Conservation (phyloP, 2,797 vertebrate genomes). For the Sebastes taczanowskii region DNA sequence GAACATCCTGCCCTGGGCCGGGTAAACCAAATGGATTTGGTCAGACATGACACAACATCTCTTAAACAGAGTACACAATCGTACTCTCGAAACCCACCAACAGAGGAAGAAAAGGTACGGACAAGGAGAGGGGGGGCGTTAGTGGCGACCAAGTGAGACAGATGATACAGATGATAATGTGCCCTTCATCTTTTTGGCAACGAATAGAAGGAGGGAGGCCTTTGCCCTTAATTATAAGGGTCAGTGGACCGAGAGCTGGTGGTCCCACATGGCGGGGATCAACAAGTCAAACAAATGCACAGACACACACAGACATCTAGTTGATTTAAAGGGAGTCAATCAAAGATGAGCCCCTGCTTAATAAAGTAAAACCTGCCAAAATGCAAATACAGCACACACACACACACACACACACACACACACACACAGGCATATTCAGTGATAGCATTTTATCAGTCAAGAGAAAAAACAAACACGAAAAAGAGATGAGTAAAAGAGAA, state of each 20-base stretch:
- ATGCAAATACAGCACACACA: not conserved
- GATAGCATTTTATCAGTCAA: not conserved
- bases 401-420: not conserved
- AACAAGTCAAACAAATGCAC: conserved; percentile 71
- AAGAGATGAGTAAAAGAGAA: not conserved
- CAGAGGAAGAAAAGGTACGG: not conserved
- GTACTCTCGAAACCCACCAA: conserved; percentile 4
- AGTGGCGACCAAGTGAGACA: conserved; percentile 29
- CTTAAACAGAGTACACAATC: conserved; percentile 22
- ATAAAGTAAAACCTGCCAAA: conserved; percentile 41
- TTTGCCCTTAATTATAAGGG: conserved; percentile 76
- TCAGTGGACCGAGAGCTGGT: conserved; percentile 66
- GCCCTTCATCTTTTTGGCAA: conserved; percentile 56
- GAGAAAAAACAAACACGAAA: not conserved
- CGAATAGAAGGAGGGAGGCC: conserved; percentile 49
- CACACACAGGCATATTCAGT: not conserved
- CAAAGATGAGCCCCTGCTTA: conserved; percentile 35
- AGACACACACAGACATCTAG: conserved; percentile 45
- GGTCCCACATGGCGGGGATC: conserved; percentile 54
- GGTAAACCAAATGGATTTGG: conserved; percentile 47
- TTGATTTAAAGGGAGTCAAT: conserved; percentile 53
- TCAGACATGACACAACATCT: conserved; percentile 44
- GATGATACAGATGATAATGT: conserved; percentile 64
- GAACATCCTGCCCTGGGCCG: conserved; percentile 41
- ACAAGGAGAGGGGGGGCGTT: not conserved